Conservation (phyloP, 2,113 vertebrate species). For the Pao palembangensis region DNA sequence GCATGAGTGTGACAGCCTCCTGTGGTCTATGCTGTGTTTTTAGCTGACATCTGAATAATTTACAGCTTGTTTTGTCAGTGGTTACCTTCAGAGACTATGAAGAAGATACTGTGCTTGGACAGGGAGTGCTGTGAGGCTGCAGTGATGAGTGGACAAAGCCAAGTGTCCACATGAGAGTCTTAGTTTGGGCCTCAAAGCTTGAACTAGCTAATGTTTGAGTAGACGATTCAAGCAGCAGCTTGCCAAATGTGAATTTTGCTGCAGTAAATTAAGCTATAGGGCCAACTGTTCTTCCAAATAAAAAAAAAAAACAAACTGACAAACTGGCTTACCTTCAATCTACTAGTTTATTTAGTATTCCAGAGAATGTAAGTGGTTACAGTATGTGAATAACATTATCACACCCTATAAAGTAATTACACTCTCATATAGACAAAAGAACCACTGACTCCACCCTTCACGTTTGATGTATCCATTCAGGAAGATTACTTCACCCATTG, state of each 20-base stretch:
- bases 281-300: slow-evolving; percentile 1
- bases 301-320: neutral
- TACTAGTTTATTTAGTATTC: neutral
- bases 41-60: slow-evolving; percentile 54
- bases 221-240: slow-evolving; percentile 40
- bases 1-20: slow-evolving; percentile 35
- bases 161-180: slow-evolving; percentile 43
- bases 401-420: slow-evolving; percentile 42
- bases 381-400: slow-evolving; percentile 5
- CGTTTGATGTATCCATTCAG: neutral
- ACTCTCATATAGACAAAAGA: neutral
- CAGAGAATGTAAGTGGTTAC: slow-evolving; percentile 1
- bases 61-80: slow-evolving; percentile 60
- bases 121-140: slow-evolving; percentile 34
- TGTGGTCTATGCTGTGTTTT: slow-evolving; percentile 38
- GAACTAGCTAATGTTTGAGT: slow-evolving; percentile 54
- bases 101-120: slow-evolving; percentile 45
- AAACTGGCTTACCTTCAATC: neutral
- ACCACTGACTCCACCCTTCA: slow-evolving; percentile 21
- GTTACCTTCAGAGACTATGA: slow-evolving; percentile 54
- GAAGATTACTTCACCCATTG: slow-evolving; percentile 23
- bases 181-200: slow-evolving; percentile 51
- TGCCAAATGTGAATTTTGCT: slow-evolving; percentile 60
- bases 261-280: slow-evolving; percentile 24
- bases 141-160: slow-evolving; percentile 54